phyloP scores from a whole-genome alignment of 2,888 invertebrate genomes.

The Brachynemurus nebulosus region DNA sequence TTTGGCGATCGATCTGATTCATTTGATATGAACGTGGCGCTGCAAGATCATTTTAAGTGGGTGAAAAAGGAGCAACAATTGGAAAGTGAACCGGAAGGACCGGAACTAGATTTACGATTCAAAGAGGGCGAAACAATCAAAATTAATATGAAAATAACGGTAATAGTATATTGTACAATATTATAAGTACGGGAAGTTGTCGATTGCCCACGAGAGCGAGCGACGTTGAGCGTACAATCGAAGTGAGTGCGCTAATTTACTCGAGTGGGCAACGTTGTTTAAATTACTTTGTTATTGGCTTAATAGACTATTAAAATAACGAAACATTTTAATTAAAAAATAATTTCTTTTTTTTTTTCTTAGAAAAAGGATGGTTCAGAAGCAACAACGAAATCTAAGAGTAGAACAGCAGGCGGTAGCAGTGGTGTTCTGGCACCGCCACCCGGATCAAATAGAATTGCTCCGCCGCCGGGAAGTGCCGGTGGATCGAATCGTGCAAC shows the following conservation, averaged over 20 bases:
- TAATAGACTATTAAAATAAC: too few species aligned
- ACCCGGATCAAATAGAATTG: slow-evolving; percentile 58
- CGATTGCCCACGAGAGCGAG: too few species aligned
- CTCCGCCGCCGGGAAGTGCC: slow-evolving; percentile 66
- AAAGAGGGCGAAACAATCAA: slow-evolving; percentile 99
- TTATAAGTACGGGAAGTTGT: neutral
- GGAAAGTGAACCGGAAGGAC: slow-evolving; percentile 65
- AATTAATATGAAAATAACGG: slow-evolving; percentile 95
- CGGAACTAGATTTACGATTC: slow-evolving; percentile 87
- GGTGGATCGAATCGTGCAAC: slow-evolving; percentile 48
- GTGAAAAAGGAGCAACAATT: slow-evolving; percentile 68
- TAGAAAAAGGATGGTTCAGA: slow-evolving; percentile 85
- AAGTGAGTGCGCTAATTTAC: too few species aligned
- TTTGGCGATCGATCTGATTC: slow-evolving; percentile 97
- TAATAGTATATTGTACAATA: slow-evolving; percentile 29
- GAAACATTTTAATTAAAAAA: neutral
- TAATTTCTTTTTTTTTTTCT: slow-evolving; percentile 17
- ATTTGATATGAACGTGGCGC: slow-evolving; percentile 94
- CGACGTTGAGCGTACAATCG: too few species aligned
- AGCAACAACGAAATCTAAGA: slow-evolving; percentile 47
- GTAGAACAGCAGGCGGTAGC: slow-evolving; percentile 39
- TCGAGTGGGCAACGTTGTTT: too few species aligned
- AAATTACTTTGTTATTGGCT: too few species aligned
- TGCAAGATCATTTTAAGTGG: slow-evolving; percentile 98
- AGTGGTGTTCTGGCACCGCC: slow-evolving; percentile 71